Base-by-base conservation (phyloP, 2,797 vertebrate species). In the Dallia pectoralis region DNA sequence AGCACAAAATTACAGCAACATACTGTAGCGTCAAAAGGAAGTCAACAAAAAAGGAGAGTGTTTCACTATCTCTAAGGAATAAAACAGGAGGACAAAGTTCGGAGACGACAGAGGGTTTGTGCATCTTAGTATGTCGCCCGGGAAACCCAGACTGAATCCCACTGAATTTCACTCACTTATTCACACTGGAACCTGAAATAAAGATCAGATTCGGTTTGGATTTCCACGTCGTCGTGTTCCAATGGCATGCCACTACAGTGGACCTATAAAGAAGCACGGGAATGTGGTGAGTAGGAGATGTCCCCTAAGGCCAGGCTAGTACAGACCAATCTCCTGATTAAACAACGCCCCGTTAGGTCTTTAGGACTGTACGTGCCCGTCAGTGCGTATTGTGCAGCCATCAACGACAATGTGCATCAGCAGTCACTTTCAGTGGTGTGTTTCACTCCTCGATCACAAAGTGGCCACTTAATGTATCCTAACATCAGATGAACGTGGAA, bases 1-100 rank as follows among this genome's bases (percentile, higher is more conserved):
- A 95, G 93, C 93, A 94, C 93, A 91, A 91, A 94, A 92, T 93
- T 93, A 95, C 93, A 94, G 93, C 89, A 92, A 94, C 93, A 93
- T 87, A 93, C 92, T 44, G 93, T 68, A 70, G 53, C 69, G 40
- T 70, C 51, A 70, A 40, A 33, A 59, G 91, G 91, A 90, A 85
- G 84, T 89, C 91, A 90, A 93, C 91, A 94, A 88, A 93, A 88
- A 92, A 87, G 84, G 89, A 90, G 91, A 91, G 90, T 89, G 92
- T 93, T 85, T 77, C 80, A 73, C 11, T 89, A 87, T 86, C 85
- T 89, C 86, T 82, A 79, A 81, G 79, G 77, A 77, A 81, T 71
- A 76, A 75, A 81, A 73, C 74, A 73, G 71, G 73, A 69, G 62
- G 73, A 79, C 75, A 49, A 76, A 30, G 19, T n/a, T 48, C 22